These are phyloP conservation scores for Nudaria mundana DNA, from an alignment of 2,888 invertebrate species.

Conservation along the genomic window DNA sequence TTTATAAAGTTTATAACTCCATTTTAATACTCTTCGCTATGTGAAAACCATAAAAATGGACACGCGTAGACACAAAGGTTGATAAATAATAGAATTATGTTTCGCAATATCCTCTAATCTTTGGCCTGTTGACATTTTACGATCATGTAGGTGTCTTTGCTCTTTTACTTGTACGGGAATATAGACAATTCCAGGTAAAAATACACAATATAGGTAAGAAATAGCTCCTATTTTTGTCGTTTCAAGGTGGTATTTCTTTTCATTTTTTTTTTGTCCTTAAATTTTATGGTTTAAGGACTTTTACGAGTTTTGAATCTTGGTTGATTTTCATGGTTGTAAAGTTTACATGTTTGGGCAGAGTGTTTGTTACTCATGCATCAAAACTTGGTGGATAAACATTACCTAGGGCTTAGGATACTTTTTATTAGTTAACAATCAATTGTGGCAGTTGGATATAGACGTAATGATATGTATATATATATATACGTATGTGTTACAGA, in stretches of 20 bases:
- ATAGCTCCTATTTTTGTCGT: constrained; percentile 11
- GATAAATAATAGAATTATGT: constrained; percentile 19
- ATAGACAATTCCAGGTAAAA: constrained; percentile 28
- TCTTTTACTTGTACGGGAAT: constrained; percentile 19
- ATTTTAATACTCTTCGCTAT: constrained; percentile 13
- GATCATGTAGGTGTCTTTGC: constrained; percentile 24
- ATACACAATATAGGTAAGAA: constrained; percentile 14
- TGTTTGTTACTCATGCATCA: too few relatives aligned
- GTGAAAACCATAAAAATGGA: constrained; percentile 27
- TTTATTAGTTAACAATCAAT: too few relatives aligned
- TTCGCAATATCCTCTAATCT: constrained; percentile 25
- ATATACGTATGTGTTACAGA: too few relatives aligned
- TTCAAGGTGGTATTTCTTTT: constrained; percentile 21
- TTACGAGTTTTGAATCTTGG: neutral
- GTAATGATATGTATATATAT: too few relatives aligned
- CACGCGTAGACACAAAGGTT: constrained; percentile 15
- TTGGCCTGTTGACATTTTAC: constrained; percentile 25
- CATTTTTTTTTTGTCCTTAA: constrained; percentile 5
- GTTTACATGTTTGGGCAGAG: too few relatives aligned
- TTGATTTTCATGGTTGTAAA: neutral
- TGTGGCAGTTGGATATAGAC: too few relatives aligned
- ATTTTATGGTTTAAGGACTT: neutral
- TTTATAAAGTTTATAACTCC: constrained; percentile 10
- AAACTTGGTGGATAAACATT: too few relatives aligned
- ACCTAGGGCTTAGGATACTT: too few relatives aligned